These are phyloP conservation scores for Drosophila ercepeae DNA, from an alignment of 1,140 invertebrate genomes.

Conservation along the genomic window DNA sequence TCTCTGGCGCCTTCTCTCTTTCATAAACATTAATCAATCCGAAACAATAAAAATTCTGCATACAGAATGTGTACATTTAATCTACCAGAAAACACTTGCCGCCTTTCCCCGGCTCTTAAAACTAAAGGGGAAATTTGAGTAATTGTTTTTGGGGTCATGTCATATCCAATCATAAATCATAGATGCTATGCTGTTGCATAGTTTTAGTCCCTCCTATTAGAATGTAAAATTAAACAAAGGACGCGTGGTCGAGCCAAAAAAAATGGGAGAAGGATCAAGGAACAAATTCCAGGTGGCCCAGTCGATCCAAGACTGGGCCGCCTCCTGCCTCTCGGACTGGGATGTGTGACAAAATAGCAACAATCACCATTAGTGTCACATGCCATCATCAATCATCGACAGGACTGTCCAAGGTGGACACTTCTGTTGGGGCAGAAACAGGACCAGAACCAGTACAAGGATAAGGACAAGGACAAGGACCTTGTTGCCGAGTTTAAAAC, in stretches of 20 bases:
- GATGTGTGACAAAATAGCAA: conserved; percentile 78
- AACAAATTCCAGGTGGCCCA: conserved; percentile 52
- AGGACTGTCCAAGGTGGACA: conserved; percentile 58
- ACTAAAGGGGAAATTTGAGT: conserved; percentile 79
- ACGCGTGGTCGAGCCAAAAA: conserved; percentile 3
- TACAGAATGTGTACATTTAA: conserved; percentile 72
- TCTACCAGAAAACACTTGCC: conserved; percentile 66
- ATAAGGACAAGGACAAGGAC: conserved; percentile 13
- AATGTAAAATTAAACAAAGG: conserved; percentile 73
- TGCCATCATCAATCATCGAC: conserved; percentile 78
- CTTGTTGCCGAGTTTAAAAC: conserved; percentile 65
- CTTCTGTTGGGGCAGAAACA: background rate
- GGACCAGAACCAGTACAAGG: conserved; percentile 1
- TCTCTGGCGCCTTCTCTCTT: conserved; percentile 24
- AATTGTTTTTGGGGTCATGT: conserved; percentile 74
- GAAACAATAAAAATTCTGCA: conserved; percentile 44
- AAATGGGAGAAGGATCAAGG: conserved; percentile 20
- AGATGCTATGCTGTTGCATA: conserved; percentile 51
- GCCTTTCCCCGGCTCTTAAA: conserved; percentile 12
- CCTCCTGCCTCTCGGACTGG: conserved; percentile 4
- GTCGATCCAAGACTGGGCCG: background rate
- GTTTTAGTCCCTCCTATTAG: conserved; percentile 75
- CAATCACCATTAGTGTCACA: conserved; percentile 82
- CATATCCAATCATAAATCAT: conserved; percentile 73
- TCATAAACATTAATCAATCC: conserved; percentile 71